Evolutionary conservation across 2,113 vertebrate genomes (phyloP).

Genomic region (Lycocorax pyrrhopterus): DNA sequence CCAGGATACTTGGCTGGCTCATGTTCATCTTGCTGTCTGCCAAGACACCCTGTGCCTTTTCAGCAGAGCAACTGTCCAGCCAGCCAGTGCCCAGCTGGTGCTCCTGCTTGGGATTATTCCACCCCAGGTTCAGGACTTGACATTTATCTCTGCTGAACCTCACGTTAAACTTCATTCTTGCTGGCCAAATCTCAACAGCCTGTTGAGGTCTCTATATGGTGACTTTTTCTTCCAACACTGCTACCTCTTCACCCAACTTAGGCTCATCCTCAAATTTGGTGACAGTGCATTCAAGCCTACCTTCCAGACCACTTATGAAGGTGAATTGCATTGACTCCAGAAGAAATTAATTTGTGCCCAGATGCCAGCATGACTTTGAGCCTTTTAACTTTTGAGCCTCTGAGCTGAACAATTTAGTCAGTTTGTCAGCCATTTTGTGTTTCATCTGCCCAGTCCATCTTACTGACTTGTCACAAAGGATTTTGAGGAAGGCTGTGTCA

Average conservation of each 20-base stretch:
- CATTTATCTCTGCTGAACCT: background rate
- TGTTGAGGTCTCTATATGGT: background rate
- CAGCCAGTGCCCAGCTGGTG: conserved; percentile 2
- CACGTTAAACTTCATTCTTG: background rate
- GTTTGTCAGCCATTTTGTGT: background rate
- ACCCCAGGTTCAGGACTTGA: background rate
- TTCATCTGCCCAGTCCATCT: background rate
- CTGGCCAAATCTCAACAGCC: background rate
- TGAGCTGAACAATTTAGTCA: background rate
- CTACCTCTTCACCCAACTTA: background rate
- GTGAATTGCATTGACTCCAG: background rate
- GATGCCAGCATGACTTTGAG: background rate
- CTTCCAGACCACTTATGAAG: background rate
- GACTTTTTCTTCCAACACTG: background rate
- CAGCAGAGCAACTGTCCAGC: background rate
- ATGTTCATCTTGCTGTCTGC: background rate
- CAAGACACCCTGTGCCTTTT: background rate
- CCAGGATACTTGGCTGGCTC: background rate
- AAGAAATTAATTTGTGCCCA: background rate
- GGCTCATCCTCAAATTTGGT: background rate
- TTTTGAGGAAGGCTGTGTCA: background rate
- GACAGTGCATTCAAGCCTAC: background rate
- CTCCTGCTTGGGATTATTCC: background rate
- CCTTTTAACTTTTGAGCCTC: background rate
- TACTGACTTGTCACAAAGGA: background rate